Evolutionary conservation across 2,113 vertebrate species (phyloP).

Genomic region (Atractosteus spatula): DNA sequence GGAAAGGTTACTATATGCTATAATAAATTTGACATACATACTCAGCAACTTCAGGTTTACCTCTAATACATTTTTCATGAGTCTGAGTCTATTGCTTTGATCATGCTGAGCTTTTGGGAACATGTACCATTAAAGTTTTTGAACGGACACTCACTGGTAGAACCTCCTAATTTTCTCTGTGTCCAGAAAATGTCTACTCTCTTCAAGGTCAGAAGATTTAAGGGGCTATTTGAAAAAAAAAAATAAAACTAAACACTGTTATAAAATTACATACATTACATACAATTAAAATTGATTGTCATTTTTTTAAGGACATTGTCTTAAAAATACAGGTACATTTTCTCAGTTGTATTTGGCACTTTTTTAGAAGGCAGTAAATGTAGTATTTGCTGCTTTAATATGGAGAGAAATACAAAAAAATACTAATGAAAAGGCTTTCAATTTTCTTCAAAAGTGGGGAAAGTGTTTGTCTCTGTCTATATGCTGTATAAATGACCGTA

Average conservation of each 20-base stretch:
- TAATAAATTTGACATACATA: not conserved
- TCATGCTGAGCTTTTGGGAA: no score
- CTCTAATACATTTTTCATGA: not conserved
- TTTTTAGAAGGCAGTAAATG: not conserved
- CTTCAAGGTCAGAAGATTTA: not conserved
- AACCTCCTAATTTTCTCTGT: constrained; percentile 7
- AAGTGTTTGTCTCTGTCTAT: no score
- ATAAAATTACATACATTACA: not conserved
- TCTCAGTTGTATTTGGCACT: not conserved
- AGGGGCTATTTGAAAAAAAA: constrained; percentile 5
- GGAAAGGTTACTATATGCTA: not conserved
- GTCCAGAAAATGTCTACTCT: constrained; percentile 1
- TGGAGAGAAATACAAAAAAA: no score
- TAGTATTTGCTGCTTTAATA: no score
- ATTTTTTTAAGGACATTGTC: constrained; percentile 2
- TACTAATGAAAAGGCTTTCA: no score
- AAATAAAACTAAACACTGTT: constrained; percentile 5
- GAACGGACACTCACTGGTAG: not conserved
- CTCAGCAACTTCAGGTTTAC: not conserved
- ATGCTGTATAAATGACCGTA: no score
- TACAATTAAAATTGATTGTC: not conserved
- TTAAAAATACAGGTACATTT: not conserved
- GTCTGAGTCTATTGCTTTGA: not conserved
- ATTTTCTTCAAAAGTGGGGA: no score
- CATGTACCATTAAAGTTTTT: not conserved